Percentiles rank a stretch among this genome's conserved stretches.
Evolutionary conservation across 2,113 vertebrate genomes (phyloP).

Genomic region (Neogobius melanostomus): DNA sequence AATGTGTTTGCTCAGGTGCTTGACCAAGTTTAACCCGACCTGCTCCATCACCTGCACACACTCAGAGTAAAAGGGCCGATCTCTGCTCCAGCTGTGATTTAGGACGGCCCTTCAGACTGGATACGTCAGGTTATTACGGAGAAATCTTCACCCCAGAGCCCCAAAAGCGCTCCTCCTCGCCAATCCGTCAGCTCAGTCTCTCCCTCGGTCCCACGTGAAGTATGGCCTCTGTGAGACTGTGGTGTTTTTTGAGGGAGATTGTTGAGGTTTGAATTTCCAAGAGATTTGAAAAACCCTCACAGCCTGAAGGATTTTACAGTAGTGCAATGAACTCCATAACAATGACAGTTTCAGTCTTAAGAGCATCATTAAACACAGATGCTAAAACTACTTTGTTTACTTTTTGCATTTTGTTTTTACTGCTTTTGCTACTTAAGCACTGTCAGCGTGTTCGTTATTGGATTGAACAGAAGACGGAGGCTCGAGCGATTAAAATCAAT

Average conservation of each 20-base stretch:
- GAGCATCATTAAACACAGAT: not conserved
- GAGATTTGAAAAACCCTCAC: conserved; percentile 1
- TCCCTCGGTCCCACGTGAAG: conserved; percentile 19
- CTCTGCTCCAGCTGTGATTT: not conserved
- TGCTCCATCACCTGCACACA: conserved; percentile 27
- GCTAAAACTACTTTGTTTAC: not conserved
- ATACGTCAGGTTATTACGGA: conserved; percentile 6
- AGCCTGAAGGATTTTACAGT: not conserved
- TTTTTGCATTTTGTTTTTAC: not conserved
- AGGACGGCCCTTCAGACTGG: conserved; percentile 19
- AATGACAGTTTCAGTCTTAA: not conserved
- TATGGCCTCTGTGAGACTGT: not conserved
- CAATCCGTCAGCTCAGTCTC: conserved; percentile 9
- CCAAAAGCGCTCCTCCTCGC: conserved; percentile 25
- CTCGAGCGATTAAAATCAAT: too few species aligned
- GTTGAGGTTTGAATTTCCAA: not conserved
- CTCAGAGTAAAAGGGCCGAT: not conserved
- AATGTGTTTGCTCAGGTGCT: not conserved
- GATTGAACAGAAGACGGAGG: too few species aligned
- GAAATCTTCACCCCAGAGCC: not conserved
- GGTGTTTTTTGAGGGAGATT: not conserved
- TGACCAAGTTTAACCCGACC: conserved; percentile 38
- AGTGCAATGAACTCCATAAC: not conserved
- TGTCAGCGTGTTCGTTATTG: too few species aligned
- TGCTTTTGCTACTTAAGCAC: not conserved